Conservation (phyloP, 2,797 vertebrate species). For the Vipera ursinii region DNA sequence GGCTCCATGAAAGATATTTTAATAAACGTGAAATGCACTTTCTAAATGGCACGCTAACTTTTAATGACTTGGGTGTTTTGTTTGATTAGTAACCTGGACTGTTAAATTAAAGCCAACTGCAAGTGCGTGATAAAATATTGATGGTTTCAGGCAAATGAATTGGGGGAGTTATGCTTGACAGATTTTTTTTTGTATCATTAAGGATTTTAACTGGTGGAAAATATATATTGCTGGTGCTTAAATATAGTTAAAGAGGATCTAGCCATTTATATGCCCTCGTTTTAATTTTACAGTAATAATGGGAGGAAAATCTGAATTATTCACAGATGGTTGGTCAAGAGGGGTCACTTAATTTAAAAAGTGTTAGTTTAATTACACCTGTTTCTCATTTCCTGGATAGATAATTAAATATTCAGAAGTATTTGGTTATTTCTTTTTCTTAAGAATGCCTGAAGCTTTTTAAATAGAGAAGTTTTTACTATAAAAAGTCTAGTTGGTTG, state of each 20-base stretch:
- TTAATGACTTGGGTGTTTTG: constrained; percentile 84
- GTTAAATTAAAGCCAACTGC: constrained; percentile 84
- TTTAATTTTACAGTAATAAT: constrained; percentile 82
- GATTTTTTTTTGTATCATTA: constrained; percentile 75
- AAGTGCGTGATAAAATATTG: constrained; percentile 82
- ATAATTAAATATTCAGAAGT: constrained; percentile 78
- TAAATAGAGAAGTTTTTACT: constrained; percentile 47
- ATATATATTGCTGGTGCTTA: constrained; percentile 81
- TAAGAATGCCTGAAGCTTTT: constrained; percentile 63
- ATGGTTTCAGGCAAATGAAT: constrained; percentile 82
- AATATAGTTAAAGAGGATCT: constrained; percentile 80
- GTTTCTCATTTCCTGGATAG: constrained; percentile 75
- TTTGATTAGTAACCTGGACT: constrained; percentile 85
- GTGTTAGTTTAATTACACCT: constrained; percentile 82
- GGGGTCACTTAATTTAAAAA: constrained; percentile 83
- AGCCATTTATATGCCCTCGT: constrained; percentile 75
- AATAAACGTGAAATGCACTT: constrained; percentile 84
- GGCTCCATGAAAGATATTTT: constrained; percentile 82
- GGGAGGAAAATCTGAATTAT: constrained; percentile 75
- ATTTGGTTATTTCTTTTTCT: constrained; percentile 74
- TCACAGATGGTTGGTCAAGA: constrained; percentile 81
- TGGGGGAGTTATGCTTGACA: constrained; percentile 80
- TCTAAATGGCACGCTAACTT: constrained; percentile 83
- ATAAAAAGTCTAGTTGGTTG: constrained; percentile 46
- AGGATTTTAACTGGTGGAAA: constrained; percentile 82